A percentile compares a stretch with the other conserved stretches of the same genome.
phyloP scores from a whole-genome alignment of 1,140 invertebrate species.

The Pseudomyrmex pallidus region DNA sequence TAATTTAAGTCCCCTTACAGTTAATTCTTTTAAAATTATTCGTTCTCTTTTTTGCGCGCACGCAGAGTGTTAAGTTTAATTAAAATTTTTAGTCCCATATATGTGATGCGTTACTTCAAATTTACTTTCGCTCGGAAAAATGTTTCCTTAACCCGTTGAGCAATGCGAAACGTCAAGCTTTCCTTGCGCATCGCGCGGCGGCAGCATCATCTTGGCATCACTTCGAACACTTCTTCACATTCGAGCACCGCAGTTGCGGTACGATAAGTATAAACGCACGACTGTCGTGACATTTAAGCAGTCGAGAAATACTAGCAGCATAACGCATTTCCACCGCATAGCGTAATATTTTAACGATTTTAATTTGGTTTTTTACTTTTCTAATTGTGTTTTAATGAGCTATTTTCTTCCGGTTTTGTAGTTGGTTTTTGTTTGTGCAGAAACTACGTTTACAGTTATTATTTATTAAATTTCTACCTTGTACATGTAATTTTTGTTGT shows the following conservation, averaged over 20 bases:
- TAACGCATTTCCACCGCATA: not conserved
- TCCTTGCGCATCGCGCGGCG: slow-evolving; percentile 68
- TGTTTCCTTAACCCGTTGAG: slow-evolving; percentile 72
- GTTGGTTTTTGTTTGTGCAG: too few species aligned
- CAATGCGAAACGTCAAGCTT: slow-evolving; percentile 70
- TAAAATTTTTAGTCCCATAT: not conserved
- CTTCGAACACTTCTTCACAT: slow-evolving; percentile 22
- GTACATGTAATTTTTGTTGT: too few species aligned
- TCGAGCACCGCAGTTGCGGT: not conserved
- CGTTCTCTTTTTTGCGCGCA: not conserved
- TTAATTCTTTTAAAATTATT: not conserved
- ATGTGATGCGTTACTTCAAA: not conserved
- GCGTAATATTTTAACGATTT: too few species aligned
- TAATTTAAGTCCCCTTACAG: too few species aligned
- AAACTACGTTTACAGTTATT: too few species aligned
- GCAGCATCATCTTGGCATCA: slow-evolving; percentile 71
- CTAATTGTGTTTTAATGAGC: too few species aligned
- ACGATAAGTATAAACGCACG: not conserved
- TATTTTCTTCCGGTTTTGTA: too few species aligned
- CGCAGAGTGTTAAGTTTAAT: not conserved
- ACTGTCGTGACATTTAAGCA: slow-evolving; percentile 1
- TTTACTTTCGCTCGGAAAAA: slow-evolving; percentile 24
- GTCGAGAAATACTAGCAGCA: not conserved
- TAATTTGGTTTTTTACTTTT: too few species aligned
- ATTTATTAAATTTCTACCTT: too few species aligned